These are phyloP conservation scores for Bactericera cockerelli DNA, from an alignment of 1,140 invertebrate genomes.

Conservation along the genomic window DNA sequence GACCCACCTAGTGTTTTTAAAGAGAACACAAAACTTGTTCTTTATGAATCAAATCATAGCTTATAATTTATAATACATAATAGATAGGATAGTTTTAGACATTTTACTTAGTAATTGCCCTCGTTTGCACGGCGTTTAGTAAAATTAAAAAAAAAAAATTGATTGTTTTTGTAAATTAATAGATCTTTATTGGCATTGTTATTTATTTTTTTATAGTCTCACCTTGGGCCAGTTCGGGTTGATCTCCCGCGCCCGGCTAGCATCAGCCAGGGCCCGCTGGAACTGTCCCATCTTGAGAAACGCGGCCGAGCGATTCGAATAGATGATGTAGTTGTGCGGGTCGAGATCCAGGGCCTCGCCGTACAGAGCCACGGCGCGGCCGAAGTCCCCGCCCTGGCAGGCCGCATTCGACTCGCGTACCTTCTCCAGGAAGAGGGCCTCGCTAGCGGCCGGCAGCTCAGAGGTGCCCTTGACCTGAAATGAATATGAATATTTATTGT, in stretches of 20 bases:
- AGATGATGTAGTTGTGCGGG: conserved; percentile 78
- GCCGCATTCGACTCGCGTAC: conserved; percentile 75
- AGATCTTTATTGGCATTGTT: too few species aligned
- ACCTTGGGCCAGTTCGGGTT: conserved; percentile 93
- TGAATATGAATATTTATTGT: too few species aligned
- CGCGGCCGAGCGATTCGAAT: conserved; percentile 86
- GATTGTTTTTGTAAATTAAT: too few species aligned
- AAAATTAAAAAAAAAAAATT: too few species aligned
- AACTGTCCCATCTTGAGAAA: conserved; percentile 79
- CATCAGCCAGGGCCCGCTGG: conserved; percentile 74
- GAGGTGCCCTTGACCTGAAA: conserved; percentile 21
- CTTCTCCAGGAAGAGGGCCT: conserved; percentile 72
- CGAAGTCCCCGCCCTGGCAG: conserved; percentile 76
- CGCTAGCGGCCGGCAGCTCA: conserved; percentile 57
- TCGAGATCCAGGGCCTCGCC: conserved; percentile 81
- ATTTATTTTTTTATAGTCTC: too few species aligned
- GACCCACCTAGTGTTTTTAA: too few species aligned
- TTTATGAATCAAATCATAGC: too few species aligned
- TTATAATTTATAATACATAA: too few species aligned
- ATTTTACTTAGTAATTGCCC: too few species aligned
- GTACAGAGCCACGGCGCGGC: conserved; percentile 72
- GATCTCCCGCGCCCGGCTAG: conserved; percentile 76
- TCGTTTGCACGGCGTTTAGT: too few species aligned
- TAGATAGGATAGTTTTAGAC: too few species aligned
- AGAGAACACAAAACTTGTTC: too few species aligned